phyloP scores from a whole-genome alignment of 2,113 vertebrate species.

The Apteryx owenii region DNA sequence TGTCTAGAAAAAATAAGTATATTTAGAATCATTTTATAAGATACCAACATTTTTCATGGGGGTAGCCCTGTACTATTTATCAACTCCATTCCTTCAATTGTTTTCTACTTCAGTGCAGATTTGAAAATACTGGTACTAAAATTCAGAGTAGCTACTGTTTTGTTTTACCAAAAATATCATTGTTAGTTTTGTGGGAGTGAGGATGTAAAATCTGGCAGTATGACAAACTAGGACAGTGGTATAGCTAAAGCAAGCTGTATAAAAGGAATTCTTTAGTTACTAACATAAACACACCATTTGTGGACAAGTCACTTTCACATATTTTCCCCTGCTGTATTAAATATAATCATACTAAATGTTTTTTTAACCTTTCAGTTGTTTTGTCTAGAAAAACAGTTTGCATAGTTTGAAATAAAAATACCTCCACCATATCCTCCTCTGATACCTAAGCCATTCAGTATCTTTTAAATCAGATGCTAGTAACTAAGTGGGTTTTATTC shows the following conservation, averaged over 20 bases:
- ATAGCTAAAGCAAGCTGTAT: background rate
- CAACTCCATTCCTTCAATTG: background rate
- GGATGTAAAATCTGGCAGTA: background rate
- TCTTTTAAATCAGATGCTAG: background rate
- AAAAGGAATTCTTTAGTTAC: background rate
- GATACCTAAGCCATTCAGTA: background rate
- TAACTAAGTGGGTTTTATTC: background rate
- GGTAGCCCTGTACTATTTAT: background rate
- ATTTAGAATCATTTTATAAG: background rate
- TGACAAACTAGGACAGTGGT: background rate
- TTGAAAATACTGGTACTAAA: background rate
- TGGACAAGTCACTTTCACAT: rapidly evolving
- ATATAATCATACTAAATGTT: background rate
- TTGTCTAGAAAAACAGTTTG: background rate
- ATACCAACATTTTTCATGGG: background rate
- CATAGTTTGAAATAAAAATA: background rate
- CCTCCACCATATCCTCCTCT: background rate
- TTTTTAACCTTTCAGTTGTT: background rate
- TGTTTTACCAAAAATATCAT: background rate
- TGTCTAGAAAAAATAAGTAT: background rate
- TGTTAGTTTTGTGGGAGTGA: background rate
- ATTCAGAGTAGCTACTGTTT: background rate
- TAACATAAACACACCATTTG: background rate
- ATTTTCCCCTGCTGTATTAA: background rate
- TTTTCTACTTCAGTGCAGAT: background rate